Percentiles rank a stretch among this genome's conserved stretches.
Conservation (phyloP, 2,888 invertebrate species). For the Lithophane semibrunnea region DNA sequence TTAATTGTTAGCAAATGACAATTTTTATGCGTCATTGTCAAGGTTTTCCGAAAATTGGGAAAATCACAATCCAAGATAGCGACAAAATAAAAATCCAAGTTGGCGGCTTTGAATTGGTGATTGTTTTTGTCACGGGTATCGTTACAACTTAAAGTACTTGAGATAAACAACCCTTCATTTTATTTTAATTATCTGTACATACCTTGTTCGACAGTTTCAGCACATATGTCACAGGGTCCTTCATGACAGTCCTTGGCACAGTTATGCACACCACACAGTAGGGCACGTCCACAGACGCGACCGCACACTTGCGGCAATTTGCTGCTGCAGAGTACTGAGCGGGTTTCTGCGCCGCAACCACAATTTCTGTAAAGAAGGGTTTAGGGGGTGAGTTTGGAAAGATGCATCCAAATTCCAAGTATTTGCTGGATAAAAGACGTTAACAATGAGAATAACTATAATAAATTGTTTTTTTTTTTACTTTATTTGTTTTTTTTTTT, state of each 20-base stretch:
- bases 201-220: constrained; percentile 92
- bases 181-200: constrained; percentile 18
- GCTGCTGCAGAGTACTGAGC: constrained; percentile 93
- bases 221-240: constrained; percentile 94
- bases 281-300: constrained; percentile 92
- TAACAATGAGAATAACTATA: neutral
- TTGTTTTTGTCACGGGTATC: too few relatives aligned
- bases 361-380: constrained; percentile 89
- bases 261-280: constrained; percentile 94
- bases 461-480: too few relatives aligned
- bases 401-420: neutral
- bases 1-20: neutral
- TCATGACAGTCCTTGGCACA: constrained; percentile 95
- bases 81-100: neutral
- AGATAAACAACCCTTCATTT: too few relatives aligned
- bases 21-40: neutral
- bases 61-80: neutral
- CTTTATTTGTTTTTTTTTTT: neutral
- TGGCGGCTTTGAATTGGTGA: neutral
- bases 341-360: constrained; percentile 94
- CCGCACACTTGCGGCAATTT: constrained; percentile 94
- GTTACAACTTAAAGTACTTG: too few relatives aligned
- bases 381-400: neutral
- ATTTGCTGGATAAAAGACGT: neutral
- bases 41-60: neutral